A percentile compares a stretch with the other conserved stretches of the same genome.
These are phyloP conservation scores for Chamaetylas fuelleborni DNA, from an alignment of 2,113 vertebrate genomes.

Conservation along the genomic window DNA sequence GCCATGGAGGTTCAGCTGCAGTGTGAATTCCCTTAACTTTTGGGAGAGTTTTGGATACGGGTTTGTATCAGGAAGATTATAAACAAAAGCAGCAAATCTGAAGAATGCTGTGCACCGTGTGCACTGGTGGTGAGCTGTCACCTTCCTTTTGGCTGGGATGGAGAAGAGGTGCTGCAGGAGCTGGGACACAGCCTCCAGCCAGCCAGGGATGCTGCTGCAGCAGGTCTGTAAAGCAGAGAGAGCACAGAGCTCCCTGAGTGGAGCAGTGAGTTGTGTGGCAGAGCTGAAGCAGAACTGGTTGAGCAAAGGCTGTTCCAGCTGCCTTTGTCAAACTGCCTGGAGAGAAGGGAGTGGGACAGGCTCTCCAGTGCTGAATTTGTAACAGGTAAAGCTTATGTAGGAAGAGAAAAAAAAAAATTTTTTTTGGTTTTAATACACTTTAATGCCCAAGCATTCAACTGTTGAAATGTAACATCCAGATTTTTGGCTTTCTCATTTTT, in stretches of 20 bases:
- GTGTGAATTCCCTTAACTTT: not conserved
- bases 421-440: not conserved
- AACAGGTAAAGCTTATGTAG: not conserved
- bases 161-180: not conserved
- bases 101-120: not conserved
- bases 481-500: not conserved
- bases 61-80: not conserved
- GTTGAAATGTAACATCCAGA: not conserved
- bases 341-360: not conserved
- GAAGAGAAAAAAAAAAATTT: not conserved
- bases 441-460: not conserved
- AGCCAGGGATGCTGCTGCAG: not conserved
- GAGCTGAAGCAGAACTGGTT: not conserved
- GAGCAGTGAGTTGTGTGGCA: not conserved
- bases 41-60: not conserved
- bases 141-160: not conserved
- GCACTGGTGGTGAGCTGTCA: not conserved
- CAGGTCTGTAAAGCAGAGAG: not conserved
- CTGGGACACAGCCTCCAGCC: not conserved
- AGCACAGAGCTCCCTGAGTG: not conserved
- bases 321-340: not conserved
- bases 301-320: not conserved
- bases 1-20: not conserved
- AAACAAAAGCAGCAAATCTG: not conserved
- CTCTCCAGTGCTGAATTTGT: not conserved